These are phyloP conservation scores for Ctenomys sociabilis DNA, from an alignment of 2,113 vertebrate species.

Conservation along the genomic window DNA sequence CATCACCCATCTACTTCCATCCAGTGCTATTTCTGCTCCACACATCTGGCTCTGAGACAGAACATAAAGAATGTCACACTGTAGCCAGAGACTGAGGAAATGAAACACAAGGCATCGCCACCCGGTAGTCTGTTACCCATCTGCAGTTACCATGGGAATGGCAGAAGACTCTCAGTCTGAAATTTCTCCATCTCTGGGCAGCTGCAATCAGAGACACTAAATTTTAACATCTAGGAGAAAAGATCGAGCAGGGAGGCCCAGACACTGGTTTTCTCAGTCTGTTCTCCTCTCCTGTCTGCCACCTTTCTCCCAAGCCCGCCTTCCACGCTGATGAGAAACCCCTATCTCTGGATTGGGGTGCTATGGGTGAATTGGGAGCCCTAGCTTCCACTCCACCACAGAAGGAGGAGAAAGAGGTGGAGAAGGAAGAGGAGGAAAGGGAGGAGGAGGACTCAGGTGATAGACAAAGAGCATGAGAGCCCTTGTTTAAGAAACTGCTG, in stretches of 20 bases:
- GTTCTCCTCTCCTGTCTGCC: rapidly evolving
- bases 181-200: neutral
- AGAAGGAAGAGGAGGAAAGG: no score
- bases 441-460: neutral
- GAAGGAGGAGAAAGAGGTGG: neutral
- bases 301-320: neutral
- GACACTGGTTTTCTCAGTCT: neutral
- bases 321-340: no score
- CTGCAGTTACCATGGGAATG: neutral
- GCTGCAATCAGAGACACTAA: neutral
- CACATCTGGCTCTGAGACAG: neutral
- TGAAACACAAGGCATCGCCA: neutral
- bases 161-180: neutral
- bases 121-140: neutral
- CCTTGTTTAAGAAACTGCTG: neutral
- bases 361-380: neutral
- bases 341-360: neutral
- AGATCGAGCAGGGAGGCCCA: neutral
- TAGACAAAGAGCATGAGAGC: neutral
- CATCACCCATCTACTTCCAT: neutral
- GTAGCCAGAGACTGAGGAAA: neutral
- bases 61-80: neutral
- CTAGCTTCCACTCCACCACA: neutral
- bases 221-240: neutral
- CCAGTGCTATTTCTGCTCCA: neutral